Percentiles rank a stretch among this genome's conserved stretches.
Evolutionary conservation across 2,888 invertebrate species (phyloP).

Genomic region (Spodoptera littoralis): DNA sequence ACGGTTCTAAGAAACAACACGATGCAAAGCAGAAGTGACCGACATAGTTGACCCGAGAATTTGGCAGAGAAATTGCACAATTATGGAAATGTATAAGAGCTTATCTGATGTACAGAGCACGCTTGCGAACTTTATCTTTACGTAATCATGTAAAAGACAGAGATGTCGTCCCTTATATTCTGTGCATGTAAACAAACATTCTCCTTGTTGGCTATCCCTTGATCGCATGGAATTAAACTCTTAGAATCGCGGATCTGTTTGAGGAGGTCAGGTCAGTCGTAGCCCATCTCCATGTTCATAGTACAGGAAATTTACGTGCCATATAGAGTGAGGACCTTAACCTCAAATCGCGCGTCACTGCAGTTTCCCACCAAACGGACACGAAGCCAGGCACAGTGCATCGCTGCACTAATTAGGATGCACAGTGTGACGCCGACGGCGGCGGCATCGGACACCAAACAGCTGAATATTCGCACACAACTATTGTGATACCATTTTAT

Average conservation of each 20-base stretch:
- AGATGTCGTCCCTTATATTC: slow-evolving; percentile 11
- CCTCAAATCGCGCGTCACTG: slow-evolving; percentile 60
- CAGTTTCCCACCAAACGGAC: slow-evolving; percentile 77
- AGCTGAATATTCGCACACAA: slow-evolving; percentile 85
- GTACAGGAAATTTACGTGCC: slow-evolving; percentile 52
- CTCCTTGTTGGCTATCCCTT: slow-evolving; percentile 14
- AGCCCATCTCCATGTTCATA: neutral
- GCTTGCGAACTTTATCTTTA: slow-evolving; percentile 22
- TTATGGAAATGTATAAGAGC: slow-evolving; percentile 43
- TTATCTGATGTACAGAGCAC: slow-evolving; percentile 43
- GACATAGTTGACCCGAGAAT: slow-evolving; percentile 82
- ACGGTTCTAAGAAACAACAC: slow-evolving; percentile 81
- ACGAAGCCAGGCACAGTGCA: slow-evolving; percentile 72
- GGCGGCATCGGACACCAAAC: slow-evolving; percentile 82
- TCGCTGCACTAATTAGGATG: slow-evolving; percentile 84
- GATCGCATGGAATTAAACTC: slow-evolving; percentile 4
- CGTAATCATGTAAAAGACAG: slow-evolving; percentile 26
- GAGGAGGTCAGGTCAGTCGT: neutral
- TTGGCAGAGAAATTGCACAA: slow-evolving; percentile 64
- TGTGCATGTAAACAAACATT: slow-evolving; percentile 22
- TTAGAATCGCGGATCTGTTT: neutral
- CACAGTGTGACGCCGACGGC: slow-evolving; percentile 71
- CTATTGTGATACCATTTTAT: slow-evolving; percentile 88
- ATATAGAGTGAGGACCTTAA: slow-evolving; percentile 63
- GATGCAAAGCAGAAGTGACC: slow-evolving; percentile 80